Percentiles rank a stretch among this genome's conserved stretches.
Evolutionary conservation across 2,797 vertebrate genomes (phyloP).

Genomic region (Carduelis carduelis): DNA sequence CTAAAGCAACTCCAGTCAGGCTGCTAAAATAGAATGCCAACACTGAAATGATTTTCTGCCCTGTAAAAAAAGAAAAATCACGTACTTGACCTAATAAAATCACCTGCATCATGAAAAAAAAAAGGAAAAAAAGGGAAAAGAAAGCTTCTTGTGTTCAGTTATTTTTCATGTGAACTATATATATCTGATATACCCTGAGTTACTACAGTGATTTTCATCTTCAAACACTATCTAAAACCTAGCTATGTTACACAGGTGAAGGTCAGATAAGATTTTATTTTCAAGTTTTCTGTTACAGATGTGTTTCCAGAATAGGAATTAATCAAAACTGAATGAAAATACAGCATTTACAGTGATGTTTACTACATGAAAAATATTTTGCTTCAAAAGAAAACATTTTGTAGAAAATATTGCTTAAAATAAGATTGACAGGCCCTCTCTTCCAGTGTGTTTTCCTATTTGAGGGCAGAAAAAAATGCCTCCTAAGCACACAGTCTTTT

Average conservation of each 20-base stretch:
- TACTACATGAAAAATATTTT: background rate
- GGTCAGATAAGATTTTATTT: constrained; percentile 2
- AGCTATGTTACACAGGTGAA: background rate
- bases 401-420: background rate
- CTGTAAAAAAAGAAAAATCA: background rate
- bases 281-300: background rate
- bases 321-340: background rate
- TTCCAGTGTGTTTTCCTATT: background rate
- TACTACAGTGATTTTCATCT: constrained; percentile 24
- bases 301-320: background rate
- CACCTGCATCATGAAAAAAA: background rate
- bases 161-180: constrained; percentile 41
- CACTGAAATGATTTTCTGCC: constrained; percentile 10
- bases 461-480: background rate
- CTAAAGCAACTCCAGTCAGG: background rate
- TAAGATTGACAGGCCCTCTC: background rate
- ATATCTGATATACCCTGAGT: background rate
- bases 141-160: background rate
- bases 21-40: constrained; percentile 38
- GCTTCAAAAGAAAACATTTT: background rate
- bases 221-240: background rate
- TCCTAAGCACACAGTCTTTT: background rate
- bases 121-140: background rate
- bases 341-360: background rate
- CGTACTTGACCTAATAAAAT: constrained; percentile 3